Percentiles rank a stretch among this genome's conserved stretches.
Evolutionary conservation across 2,888 invertebrate genomes (phyloP).

Genomic region (Tiliacea citrago): DNA sequence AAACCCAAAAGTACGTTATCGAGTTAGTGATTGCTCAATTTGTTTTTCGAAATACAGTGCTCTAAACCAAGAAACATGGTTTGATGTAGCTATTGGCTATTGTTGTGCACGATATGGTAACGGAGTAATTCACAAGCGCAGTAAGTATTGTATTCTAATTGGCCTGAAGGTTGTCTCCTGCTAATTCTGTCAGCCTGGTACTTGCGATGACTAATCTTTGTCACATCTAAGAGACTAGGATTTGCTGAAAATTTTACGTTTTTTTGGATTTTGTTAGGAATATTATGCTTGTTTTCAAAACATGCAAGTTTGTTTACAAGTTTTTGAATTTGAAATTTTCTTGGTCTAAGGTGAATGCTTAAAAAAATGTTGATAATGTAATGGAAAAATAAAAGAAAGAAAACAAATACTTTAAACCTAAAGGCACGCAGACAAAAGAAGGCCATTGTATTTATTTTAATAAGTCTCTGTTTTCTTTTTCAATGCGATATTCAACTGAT

Average conservation of each 20-base stretch:
- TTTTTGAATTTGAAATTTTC: constrained; percentile 33
- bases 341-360: background rate
- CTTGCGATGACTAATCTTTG: constrained; percentile 39
- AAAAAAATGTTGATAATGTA: too few relatives aligned
- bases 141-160: constrained; percentile 69
- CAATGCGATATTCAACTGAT: background rate
- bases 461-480: background rate
- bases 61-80: constrained; percentile 27
- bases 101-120: constrained; percentile 45
- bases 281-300: constrained; percentile 5
- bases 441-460: background rate
- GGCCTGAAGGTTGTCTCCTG: constrained; percentile 62
- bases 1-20: constrained; percentile 14
- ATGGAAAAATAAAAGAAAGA: background rate
- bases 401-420: background rate
- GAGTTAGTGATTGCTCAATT: constrained; percentile 54
- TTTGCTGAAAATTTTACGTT: background rate
- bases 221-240: background rate
- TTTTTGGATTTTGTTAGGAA: background rate
- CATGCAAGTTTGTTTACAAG: constrained; percentile 36
- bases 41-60: constrained; percentile 45
- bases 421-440: background rate
- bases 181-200: constrained; percentile 39
- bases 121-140: constrained; percentile 39
- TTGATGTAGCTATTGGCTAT: constrained; percentile 14